Evolutionary conservation across 1,140 invertebrate species (phyloP).

Genomic region (Eumaeus atala): DNA sequence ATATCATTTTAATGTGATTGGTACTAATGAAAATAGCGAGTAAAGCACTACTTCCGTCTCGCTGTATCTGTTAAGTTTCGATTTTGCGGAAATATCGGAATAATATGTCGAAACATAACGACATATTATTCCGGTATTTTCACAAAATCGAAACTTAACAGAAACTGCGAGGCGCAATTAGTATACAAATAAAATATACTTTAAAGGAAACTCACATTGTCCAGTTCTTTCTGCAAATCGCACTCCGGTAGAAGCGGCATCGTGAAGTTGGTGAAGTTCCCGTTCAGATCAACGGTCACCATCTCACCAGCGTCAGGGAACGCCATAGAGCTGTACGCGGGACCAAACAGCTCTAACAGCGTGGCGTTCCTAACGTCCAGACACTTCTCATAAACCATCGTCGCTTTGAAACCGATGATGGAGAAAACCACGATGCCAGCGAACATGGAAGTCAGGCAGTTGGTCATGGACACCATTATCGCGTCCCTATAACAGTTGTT

Average conservation of each 20-base stretch:
- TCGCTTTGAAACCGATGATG: constrained; percentile 96
- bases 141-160: too few relatives aligned
- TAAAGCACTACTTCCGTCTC: too few relatives aligned
- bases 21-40: too few relatives aligned
- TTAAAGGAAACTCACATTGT: constrained; percentile 83
- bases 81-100: too few relatives aligned
- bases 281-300: constrained; percentile 75
- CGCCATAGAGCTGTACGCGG: constrained; percentile 57
- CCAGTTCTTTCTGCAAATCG: constrained; percentile 89
- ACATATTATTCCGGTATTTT: too few relatives aligned
- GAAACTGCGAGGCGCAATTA: too few relatives aligned
- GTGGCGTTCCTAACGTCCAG: constrained; percentile 78
- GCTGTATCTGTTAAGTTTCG: too few relatives aligned
- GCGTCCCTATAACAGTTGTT: constrained; percentile 97
- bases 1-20: too few relatives aligned
- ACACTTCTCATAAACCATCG: constrained; percentile 87
- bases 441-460: constrained; percentile 97
- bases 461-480: constrained; percentile 93
- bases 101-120: too few relatives aligned
- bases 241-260: constrained; percentile 83
- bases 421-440: constrained; percentile 98
- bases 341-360: constrained; percentile 74
- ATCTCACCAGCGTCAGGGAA: constrained; percentile 74
- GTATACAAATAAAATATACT: neutral
- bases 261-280: constrained; percentile 74